Percentiles rank a stretch among this genome's conserved stretches.
Conservation (phyloP, 2,113 vertebrate species). For the Phyllopteryx taeniolatus region DNA sequence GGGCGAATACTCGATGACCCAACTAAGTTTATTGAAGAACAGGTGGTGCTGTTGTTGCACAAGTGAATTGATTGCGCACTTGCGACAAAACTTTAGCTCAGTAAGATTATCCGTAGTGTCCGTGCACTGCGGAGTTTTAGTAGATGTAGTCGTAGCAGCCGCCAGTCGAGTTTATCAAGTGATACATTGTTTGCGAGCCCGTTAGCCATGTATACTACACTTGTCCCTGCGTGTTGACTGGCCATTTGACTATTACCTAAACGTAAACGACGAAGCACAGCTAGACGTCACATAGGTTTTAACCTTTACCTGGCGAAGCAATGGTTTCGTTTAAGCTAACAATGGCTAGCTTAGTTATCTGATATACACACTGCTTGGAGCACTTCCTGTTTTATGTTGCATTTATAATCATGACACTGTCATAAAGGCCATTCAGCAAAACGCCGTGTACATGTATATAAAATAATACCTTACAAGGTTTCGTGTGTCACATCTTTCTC, state of each 20-base stretch:
- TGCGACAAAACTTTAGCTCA: not conserved
- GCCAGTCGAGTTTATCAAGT: not conserved
- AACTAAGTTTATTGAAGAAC: not conserved
- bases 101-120: not conserved
- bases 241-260: not conserved
- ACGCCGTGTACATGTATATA: not conserved
- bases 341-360: not conserved
- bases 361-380: not conserved
- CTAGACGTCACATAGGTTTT: not conserved
- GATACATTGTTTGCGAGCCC: not conserved
- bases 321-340: slow-evolving; percentile 22
- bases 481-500: slow-evolving; percentile 48
- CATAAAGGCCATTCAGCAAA: not conserved
- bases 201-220: not conserved
- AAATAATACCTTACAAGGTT: slow-evolving; percentile 37
- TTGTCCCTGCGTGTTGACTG: not conserved
- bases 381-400: not conserved
- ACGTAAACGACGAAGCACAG: not conserved
- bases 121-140: not conserved
- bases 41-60: not conserved
- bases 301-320: not conserved
- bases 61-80: not conserved
- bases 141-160: not conserved
- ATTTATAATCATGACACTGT: too few species aligned
- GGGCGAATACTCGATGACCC: not conserved